Conservation (phyloP, 2,888 invertebrate species). For the Gymnosoma rotundatum region DNA sequence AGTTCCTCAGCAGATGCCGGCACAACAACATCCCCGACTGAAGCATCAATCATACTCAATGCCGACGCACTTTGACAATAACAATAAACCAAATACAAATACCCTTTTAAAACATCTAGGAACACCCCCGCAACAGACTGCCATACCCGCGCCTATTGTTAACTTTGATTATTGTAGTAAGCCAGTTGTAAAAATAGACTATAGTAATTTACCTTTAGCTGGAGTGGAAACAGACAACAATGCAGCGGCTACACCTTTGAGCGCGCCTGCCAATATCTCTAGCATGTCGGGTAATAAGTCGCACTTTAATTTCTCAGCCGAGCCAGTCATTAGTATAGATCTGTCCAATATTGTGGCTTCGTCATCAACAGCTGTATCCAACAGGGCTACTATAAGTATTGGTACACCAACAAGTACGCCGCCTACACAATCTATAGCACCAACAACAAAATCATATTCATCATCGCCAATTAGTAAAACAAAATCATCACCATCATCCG, state of each 20-base stretch:
- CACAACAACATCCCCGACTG: conserved; percentile 68
- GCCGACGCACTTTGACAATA: conserved; percentile 64
- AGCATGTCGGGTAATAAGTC: conserved; percentile 61
- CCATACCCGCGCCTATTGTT: conserved; percentile 80
- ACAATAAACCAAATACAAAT: conserved; percentile 59
- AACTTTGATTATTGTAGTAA: conserved; percentile 80
- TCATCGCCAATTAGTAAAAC: conserved; percentile 60
- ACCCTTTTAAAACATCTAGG: conserved; percentile 48
- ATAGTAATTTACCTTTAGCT: conserved; percentile 79
- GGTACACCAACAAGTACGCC: conserved; percentile 57
- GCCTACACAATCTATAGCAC: conserved; percentile 10
- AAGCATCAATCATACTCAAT: conserved; percentile 76
- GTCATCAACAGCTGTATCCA: conserved; percentile 46
- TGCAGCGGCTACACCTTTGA: conserved; percentile 63
- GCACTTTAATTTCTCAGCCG: conserved; percentile 74
- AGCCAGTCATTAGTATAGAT: conserved; percentile 81
- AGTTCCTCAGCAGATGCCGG: conserved; percentile 71
- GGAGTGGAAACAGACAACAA: conserved; percentile 61
- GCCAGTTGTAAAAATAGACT: conserved; percentile 82
- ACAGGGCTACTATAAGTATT: conserved; percentile 73
- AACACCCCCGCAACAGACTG: conserved; percentile 73
- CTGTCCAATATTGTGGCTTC: conserved; percentile 78
- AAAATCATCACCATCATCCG: conserved; percentile 29
- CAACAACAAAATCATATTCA: conserved; percentile 41
- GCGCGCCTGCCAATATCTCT: conserved; percentile 69